Evolutionary conservation across 2,797 vertebrate species (phyloP).

Genomic region (Molossus alvarezi): DNA sequence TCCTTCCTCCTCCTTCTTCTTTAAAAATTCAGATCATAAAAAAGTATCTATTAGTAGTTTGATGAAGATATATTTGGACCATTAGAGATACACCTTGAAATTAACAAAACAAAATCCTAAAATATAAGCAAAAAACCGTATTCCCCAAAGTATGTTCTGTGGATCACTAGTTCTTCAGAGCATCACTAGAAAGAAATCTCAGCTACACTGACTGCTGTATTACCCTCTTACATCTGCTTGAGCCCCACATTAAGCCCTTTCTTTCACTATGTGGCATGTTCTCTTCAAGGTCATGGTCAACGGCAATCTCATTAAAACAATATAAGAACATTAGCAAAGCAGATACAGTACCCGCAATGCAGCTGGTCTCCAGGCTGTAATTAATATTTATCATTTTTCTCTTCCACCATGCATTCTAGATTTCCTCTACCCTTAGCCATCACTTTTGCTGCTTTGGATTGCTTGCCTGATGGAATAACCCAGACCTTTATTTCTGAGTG

Average conservation of each 20-base stretch:
- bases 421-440: background rate
- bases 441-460: conserved; percentile 16
- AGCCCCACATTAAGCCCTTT: background rate
- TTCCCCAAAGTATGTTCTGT: conserved; percentile 19
- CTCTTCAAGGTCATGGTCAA: background rate
- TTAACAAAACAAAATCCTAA: conserved; percentile 55
- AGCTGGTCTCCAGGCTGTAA: background rate
- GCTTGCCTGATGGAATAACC: background rate
- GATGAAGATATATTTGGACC: conserved; percentile 25
- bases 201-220: background rate
- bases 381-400: background rate
- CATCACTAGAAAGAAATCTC: background rate
- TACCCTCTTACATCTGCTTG: background rate
- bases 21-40: background rate
- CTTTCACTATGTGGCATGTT: background rate
- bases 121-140: background rate
- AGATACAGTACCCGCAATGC: background rate
- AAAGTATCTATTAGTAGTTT: background rate
- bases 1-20: background rate
- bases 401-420: background rate
- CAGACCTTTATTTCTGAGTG: conserved; percentile 23
- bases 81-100: conserved; percentile 30
- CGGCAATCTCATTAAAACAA: conserved; percentile 7
- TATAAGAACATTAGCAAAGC: background rate
- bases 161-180: conserved; percentile 23